Evolutionary conservation across 2,888 invertebrate species (phyloP).

Genomic region (Arge pagana): DNA sequence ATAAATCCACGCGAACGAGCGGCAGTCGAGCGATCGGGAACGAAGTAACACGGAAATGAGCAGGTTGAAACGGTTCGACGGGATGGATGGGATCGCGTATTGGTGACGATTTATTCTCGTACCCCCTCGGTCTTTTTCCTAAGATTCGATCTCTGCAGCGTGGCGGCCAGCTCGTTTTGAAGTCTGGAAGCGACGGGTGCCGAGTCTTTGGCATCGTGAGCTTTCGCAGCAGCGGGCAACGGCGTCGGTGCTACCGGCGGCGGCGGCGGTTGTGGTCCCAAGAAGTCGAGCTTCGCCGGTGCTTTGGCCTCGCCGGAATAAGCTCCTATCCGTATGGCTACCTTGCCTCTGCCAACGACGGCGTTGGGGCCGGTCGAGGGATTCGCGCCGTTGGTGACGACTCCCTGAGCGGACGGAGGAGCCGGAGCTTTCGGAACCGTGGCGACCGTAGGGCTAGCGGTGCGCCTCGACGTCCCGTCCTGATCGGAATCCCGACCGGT

Average conservation of each 20-base stretch:
- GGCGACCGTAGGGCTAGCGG: conserved; percentile 54
- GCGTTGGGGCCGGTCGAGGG: neutral
- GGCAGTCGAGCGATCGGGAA: too few species aligned
- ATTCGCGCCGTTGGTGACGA: conserved; percentile 18
- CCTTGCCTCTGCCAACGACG: conserved; percentile 39
- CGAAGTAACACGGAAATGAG: too few species aligned
- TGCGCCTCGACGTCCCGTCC: conserved; percentile 4
- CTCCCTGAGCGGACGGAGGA: too few species aligned
- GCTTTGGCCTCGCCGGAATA: conserved; percentile 60
- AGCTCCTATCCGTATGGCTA: conserved; percentile 53
- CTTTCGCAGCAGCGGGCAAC: conserved; percentile 53
- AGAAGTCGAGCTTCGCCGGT: conserved; percentile 75
- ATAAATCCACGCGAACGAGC: too few species aligned
- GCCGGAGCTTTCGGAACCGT: conserved; percentile 51
- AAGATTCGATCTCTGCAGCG: conserved; percentile 77
- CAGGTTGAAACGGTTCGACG: too few species aligned
- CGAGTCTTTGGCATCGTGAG: conserved; percentile 48
- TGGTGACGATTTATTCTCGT: too few species aligned
- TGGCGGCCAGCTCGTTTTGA: conserved; percentile 75
- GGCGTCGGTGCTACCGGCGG: conserved; percentile 19
- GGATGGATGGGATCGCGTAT: too few species aligned
- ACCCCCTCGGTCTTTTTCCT: conserved; percentile 69
- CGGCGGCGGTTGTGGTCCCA: conserved; percentile 51
- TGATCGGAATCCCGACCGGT: conserved; percentile 33
- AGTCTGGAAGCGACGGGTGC: conserved; percentile 68